Conservation (phyloP, 2,888 invertebrate genomes). For the Thumatha senex region DNA sequence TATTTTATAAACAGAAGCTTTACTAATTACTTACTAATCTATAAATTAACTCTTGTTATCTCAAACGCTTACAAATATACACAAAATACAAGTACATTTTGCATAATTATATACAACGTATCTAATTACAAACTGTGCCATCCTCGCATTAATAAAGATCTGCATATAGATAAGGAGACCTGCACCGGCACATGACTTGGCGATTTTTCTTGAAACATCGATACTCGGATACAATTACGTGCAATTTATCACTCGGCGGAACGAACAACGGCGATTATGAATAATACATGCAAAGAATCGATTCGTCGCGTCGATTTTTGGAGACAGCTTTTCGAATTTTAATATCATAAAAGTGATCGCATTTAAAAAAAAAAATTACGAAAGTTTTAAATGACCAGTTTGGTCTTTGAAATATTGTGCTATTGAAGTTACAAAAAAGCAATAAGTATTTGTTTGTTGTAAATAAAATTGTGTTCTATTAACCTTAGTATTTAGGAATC, state of each 20-base stretch:
- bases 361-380: not conserved
- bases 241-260: slow-evolving; percentile 59
- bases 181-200: slow-evolving; percentile 42
- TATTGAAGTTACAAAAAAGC: no score
- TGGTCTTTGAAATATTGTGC: no score
- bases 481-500: no score
- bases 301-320: slow-evolving; percentile 21
- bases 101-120: slow-evolving; percentile 19
- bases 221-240: slow-evolving; percentile 66
- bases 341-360: not conserved
- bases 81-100: slow-evolving; percentile 6
- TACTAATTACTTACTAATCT: not conserved
- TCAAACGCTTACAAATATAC: slow-evolving; percentile 3
- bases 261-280: slow-evolving; percentile 36
- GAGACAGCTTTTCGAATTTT: slow-evolving; percentile 5
- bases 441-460: no score
- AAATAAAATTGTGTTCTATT: no score
- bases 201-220: slow-evolving; percentile 63
- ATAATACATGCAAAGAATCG: slow-evolving; percentile 36
- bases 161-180: slow-evolving; percentile 26
- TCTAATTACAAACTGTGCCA: slow-evolving; percentile 35
- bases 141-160: slow-evolving; percentile 30
- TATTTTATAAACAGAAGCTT: not conserved
- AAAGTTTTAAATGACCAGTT: no score
- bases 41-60: not conserved